These are phyloP conservation scores for Rhamphomyia laevipes DNA, from an alignment of 2,888 invertebrate genomes.

Conservation along the genomic window DNA sequence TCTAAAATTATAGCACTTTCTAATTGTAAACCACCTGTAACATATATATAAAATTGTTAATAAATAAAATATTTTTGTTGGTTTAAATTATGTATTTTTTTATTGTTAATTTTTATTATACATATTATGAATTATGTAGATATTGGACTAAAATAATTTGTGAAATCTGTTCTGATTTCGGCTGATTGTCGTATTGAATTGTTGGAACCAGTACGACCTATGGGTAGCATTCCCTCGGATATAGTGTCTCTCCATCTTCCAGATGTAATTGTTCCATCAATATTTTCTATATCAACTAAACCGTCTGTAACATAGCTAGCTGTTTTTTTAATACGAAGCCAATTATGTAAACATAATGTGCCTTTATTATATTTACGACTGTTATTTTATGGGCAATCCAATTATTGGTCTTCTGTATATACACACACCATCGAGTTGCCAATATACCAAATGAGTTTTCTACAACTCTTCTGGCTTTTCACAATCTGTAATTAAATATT, in stretches of 20 bases:
- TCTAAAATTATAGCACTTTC: no score
- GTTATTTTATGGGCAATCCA: no score
- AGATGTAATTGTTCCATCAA: background rate
- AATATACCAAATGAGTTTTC: background rate
- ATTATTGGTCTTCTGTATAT: background rate
- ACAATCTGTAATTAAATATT: background rate
- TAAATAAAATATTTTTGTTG: no score
- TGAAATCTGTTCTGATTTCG: background rate
- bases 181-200: background rate
- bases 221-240: background rate
- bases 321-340: no score
- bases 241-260: background rate
- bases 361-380: no score
- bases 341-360: no score
- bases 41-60: no score
- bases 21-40: no score
- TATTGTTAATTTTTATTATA: no score
- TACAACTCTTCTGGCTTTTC: background rate
- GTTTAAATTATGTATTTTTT: no score
- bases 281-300: background rate
- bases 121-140: no score
- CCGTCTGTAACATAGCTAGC: background rate
- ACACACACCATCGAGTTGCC: background rate
- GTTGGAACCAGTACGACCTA: background rate
- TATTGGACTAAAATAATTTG: no score